These are phyloP conservation scores for Biston stratarius DNA, from an alignment of 2,888 invertebrate species.

Conservation along the genomic window DNA sequence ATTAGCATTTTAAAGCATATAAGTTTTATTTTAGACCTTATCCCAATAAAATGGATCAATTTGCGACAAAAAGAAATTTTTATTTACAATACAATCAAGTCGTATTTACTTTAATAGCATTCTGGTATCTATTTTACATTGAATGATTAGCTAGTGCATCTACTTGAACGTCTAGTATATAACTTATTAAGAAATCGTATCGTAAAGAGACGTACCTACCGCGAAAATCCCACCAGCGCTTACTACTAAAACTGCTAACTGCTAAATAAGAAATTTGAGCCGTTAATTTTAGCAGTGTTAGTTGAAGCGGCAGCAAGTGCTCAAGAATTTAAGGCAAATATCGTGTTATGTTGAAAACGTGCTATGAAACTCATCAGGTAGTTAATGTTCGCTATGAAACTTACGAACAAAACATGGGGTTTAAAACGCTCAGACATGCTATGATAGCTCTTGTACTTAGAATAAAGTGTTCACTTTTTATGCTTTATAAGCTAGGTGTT, in stretches of 20 bases:
- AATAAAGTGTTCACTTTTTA: background rate
- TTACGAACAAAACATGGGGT: constrained; percentile 30
- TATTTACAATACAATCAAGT: too few species aligned
- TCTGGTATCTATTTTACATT: background rate
- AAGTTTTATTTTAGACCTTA: too few species aligned
- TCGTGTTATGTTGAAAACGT: constrained; percentile 66
- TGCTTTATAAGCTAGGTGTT: too few species aligned
- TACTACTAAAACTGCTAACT: background rate
- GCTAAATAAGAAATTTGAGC: constrained; percentile 44
- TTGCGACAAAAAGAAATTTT: too few species aligned
- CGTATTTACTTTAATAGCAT: too few species aligned
- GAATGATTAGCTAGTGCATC: background rate
- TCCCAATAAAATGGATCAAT: too few species aligned
- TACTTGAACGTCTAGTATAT: background rate
- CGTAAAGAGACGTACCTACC: background rate
- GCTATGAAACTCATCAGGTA: constrained; percentile 59
- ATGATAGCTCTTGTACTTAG: constrained; percentile 26
- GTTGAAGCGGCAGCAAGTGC: constrained; percentile 53
- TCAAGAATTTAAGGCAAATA: constrained; percentile 44
- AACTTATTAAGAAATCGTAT: background rate
- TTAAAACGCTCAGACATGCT: constrained; percentile 22
- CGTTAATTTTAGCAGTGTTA: constrained; percentile 46
- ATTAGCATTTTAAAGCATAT: too few species aligned
- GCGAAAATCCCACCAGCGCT: constrained; percentile 2
- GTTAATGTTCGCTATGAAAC: constrained; percentile 55